These are phyloP conservation scores for Idris sp. DNA, from an alignment of 1,140 invertebrate species.

Conservation along the genomic window DNA sequence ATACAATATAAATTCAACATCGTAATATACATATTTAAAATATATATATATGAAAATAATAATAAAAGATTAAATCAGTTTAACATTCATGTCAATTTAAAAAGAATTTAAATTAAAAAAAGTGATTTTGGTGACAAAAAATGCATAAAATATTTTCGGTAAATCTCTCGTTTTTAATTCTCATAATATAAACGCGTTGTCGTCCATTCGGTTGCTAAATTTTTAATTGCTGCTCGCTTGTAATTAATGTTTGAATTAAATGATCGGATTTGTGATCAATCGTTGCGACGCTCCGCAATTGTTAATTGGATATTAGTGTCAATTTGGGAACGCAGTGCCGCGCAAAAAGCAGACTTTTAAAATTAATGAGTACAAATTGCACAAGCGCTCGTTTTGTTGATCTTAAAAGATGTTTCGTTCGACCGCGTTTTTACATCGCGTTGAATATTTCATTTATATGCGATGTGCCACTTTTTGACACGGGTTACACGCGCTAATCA, in stretches of 20 bases:
- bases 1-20: too few relatives aligned
- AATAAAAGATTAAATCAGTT: too few relatives aligned
- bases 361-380: constrained; percentile 34
- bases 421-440: constrained; percentile 23
- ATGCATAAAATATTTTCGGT: too few relatives aligned
- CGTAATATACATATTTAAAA: too few relatives aligned
- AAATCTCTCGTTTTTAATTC: constrained; percentile 11
- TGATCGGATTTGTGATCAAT: constrained; percentile 30
- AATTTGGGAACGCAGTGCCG: not conserved
- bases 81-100: too few relatives aligned
- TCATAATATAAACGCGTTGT: not conserved
- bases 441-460: constrained; percentile 41
- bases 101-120: too few relatives aligned
- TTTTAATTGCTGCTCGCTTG: constrained; percentile 22
- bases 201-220: not conserved
- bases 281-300: constrained; percentile 7
- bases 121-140: too few relatives aligned
- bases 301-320: constrained; percentile 34
- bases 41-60: too few relatives aligned
- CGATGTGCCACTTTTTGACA: constrained; percentile 37
- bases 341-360: constrained; percentile 23
- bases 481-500: constrained; percentile 40
- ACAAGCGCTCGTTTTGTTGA: constrained; percentile 22
- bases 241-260: constrained; percentile 27
- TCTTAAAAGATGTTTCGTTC: constrained; percentile 21